Percentiles rank a stretch among this genome's conserved stretches.
phyloP scores from a whole-genome alignment of 2,113 vertebrate species.

The Pyxicephalus adspersus region DNA sequence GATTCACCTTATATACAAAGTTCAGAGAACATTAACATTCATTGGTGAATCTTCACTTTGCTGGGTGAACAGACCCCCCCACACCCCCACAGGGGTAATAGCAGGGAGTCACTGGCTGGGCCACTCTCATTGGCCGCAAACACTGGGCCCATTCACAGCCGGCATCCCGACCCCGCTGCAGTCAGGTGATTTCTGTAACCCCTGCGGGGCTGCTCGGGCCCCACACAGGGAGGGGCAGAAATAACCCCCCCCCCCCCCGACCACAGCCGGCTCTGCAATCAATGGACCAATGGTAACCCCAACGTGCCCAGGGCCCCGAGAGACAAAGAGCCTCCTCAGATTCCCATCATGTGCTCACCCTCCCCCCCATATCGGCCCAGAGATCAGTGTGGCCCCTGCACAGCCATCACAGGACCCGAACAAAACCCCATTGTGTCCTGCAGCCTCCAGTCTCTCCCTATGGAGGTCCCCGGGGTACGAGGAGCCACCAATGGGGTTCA shows the following conservation, averaged over 20 bases:
- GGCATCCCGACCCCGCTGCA: background rate
- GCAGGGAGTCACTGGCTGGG: background rate
- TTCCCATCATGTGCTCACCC: background rate
- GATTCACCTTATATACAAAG: no score
- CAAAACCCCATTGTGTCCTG: background rate
- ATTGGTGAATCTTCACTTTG: no score
- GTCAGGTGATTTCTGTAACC: background rate
- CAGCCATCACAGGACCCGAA: background rate
- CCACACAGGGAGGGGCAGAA: no score
- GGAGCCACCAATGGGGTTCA: no score
- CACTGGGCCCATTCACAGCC: background rate
- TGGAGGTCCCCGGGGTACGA: no score
- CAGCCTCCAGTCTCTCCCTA: background rate
- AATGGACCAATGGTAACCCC: background rate
- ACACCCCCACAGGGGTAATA: no score
- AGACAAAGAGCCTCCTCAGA: background rate
- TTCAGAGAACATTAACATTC: no score
- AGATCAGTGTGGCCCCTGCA: background rate
- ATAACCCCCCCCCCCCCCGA: background rate
- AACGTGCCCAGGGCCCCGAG: background rate
- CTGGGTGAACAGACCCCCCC: no score
- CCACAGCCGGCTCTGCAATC: background rate
- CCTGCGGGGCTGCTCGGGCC: background rate
- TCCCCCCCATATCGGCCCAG: background rate
- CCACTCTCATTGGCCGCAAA: background rate